phyloP scores from a whole-genome alignment of 2,797 vertebrate genomes.

The Ceryle rudis region DNA sequence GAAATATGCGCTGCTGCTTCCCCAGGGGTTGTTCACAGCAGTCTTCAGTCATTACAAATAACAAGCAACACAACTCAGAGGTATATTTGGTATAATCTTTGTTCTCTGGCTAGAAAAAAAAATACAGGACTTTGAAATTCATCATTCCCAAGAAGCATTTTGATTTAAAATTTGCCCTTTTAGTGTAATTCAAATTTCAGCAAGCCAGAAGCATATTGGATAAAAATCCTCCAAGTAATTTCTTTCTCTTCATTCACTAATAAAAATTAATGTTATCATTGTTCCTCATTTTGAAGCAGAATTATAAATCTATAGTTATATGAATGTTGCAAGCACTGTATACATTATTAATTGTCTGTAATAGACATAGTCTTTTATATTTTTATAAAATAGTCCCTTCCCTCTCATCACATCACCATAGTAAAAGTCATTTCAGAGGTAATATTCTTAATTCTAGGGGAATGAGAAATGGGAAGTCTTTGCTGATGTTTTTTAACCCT shows the following conservation, averaged over 20 bases:
- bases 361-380: background rate
- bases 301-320: background rate
- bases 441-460: background rate
- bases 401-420: background rate
- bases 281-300: background rate
- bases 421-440: background rate
- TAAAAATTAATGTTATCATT: background rate
- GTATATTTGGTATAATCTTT: background rate
- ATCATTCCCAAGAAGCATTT: background rate
- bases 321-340: background rate
- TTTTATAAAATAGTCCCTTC: background rate
- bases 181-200: background rate
- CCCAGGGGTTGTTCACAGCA: background rate
- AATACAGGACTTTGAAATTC: background rate
- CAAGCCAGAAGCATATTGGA: background rate
- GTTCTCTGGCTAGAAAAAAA: background rate
- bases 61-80: background rate
- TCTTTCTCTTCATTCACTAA: background rate
- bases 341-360: constrained; percentile 9
- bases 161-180: background rate
- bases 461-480: background rate
- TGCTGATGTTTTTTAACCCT: background rate
- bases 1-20: background rate
- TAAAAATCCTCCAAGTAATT: background rate
- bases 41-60: background rate